Conservation (phyloP, 2,113 vertebrate species). For the Motacilla alba region DNA sequence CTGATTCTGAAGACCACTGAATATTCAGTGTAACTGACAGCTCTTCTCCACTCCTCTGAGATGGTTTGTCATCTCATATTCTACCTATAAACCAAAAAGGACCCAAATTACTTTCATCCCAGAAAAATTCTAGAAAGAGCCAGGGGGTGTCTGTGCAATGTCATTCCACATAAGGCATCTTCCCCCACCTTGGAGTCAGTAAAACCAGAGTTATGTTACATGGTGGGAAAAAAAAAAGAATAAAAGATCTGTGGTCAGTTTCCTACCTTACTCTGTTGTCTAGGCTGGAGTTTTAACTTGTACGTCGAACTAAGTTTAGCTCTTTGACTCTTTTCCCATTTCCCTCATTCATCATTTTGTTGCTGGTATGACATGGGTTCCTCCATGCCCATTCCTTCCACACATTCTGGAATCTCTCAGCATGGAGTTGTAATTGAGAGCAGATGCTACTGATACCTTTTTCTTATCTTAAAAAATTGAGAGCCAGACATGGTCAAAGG, state of each 20-base stretch:
- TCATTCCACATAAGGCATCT: not conserved
- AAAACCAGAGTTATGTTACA: not conserved
- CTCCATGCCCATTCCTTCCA: not conserved
- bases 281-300: not conserved
- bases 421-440: not conserved
- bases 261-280: not conserved
- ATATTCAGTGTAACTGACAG: not conserved
- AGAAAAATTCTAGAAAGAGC: not conserved
- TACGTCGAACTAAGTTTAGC: not conserved
- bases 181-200: not conserved
- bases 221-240: not conserved
- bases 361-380: not conserved
- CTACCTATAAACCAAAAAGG: not conserved
- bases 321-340: not conserved
- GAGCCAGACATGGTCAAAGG: not conserved
- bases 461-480: not conserved
- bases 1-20: not conserved
- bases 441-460: not conserved
- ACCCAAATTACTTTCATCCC: not conserved
- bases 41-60: not conserved
- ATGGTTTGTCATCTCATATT: not conserved
- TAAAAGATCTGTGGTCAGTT: not conserved
- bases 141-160: rapidly evolving
- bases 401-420: not conserved
- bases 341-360: not conserved